phyloP scores from a whole-genome alignment of 2,113 vertebrate genomes.

The Syngnathus typhle region DNA sequence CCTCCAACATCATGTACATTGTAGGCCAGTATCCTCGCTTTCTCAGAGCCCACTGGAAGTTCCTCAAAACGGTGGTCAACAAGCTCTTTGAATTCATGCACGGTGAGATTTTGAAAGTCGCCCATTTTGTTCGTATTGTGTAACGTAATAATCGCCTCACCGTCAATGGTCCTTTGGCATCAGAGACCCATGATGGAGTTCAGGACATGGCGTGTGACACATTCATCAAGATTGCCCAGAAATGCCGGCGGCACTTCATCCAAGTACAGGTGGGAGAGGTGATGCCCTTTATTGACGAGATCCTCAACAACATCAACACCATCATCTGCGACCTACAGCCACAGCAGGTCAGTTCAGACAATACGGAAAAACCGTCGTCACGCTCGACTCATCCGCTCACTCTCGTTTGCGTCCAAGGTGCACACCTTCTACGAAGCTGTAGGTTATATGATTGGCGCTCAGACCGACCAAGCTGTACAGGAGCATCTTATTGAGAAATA shows the following conservation, averaged over 20 bases:
- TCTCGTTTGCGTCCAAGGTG: constrained; percentile 69
- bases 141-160: not conserved
- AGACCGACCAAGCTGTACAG: constrained; percentile 94
- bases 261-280: constrained; percentile 99
- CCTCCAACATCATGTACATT: constrained; percentile 99
- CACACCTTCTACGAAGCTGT: constrained; percentile 98
- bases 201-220: constrained; percentile 99
- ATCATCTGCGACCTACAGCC: constrained; percentile 99
- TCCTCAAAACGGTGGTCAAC: constrained; percentile 98
- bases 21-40: constrained; percentile 98
- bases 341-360: constrained; percentile 79
- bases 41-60: constrained; percentile 97
- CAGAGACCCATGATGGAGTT: constrained; percentile 97
- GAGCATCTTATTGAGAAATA: constrained; percentile 99
- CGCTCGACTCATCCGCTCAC: not conserved
- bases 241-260: constrained; percentile 97
- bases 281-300: constrained; percentile 99
- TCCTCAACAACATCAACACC: constrained; percentile 98
- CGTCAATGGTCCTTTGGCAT: not conserved
- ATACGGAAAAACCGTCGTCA: not conserved
- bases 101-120: constrained; percentile 69
- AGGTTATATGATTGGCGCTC: constrained; percentile 98
- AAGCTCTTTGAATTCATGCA: constrained; percentile 99
- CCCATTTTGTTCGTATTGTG: not conserved
- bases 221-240: constrained; percentile 98